Conservation (phyloP, 1,140 invertebrate genomes). For the Tigriopus japonicus region DNA sequence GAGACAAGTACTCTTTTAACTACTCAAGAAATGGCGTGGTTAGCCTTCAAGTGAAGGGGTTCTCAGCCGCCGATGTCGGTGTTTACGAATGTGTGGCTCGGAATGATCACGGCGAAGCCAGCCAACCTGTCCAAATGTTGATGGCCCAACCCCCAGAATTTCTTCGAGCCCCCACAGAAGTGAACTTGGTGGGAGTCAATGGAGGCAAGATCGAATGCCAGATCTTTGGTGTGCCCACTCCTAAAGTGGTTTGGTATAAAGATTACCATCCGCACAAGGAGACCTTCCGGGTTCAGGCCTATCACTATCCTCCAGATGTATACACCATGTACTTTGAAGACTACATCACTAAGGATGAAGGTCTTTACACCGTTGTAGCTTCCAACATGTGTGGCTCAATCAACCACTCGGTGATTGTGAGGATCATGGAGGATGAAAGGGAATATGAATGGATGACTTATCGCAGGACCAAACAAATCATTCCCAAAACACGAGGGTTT, state of each 20-base stretch:
- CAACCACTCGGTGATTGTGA: slow-evolving; percentile 60
- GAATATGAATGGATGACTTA: slow-evolving; percentile 24
- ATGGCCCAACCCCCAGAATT: slow-evolving; percentile 83
- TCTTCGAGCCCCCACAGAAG: slow-evolving; percentile 50
- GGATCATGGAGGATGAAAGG: slow-evolving; percentile 68
- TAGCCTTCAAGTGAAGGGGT: slow-evolving; percentile 33
- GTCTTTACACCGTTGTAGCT: slow-evolving; percentile 78
- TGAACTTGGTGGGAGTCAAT: slow-evolving; percentile 48
- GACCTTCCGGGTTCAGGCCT: slow-evolving; percentile 55
- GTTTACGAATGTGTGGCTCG: slow-evolving; percentile 75
- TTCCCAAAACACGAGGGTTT: slow-evolving; percentile 39
- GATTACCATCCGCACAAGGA: slow-evolving; percentile 76
- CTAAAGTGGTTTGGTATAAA: slow-evolving; percentile 87
- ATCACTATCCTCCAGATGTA: slow-evolving; percentile 12
- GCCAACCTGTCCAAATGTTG: slow-evolving; percentile 59
- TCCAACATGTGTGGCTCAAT: slow-evolving; percentile 76
- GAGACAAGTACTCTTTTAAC: slow-evolving; percentile 50
- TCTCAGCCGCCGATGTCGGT: slow-evolving; percentile 65
- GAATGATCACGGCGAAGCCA: slow-evolving; percentile 71
- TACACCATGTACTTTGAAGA: slow-evolving; percentile 64
- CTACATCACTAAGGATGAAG: slow-evolving; percentile 68
- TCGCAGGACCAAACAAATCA: slow-evolving; percentile 36
- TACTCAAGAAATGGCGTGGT: slow-evolving; percentile 75
- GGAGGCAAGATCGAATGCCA: slow-evolving; percentile 57
- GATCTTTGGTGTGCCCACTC: slow-evolving; percentile 70